phyloP scores from a whole-genome alignment of 2,888 invertebrate species.

The Timema podura region DNA sequence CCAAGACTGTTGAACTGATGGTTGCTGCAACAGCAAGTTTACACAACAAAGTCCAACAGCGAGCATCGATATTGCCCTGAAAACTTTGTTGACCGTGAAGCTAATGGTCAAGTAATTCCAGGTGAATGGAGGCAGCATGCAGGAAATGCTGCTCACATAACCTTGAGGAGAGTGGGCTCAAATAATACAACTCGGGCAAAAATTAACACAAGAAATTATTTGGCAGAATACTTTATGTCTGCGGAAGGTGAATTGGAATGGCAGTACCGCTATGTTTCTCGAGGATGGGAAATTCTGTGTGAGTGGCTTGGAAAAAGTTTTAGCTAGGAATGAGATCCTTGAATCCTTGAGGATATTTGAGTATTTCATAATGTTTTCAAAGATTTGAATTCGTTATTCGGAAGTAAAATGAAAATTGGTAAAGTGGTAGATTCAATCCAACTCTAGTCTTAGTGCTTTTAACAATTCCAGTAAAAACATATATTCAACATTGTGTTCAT shows the following conservation, averaged over 20 bases:
- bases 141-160: not conserved
- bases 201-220: slow-evolving; percentile 9
- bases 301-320: too few species aligned
- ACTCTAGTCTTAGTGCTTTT: too few species aligned
- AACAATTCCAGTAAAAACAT: too few species aligned
- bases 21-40: slow-evolving; percentile 20
- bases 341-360: too few species aligned
- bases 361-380: too few species aligned
- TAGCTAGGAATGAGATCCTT: too few species aligned
- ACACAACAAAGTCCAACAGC: slow-evolving; percentile 13
- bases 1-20: slow-evolving; percentile 16
- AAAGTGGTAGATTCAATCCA: too few species aligned
- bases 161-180: slow-evolving; percentile 13
- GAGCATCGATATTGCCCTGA: slow-evolving; percentile 13
- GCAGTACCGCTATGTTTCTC: slow-evolving; percentile 22
- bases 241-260: slow-evolving; percentile 23
- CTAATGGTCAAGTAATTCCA: slow-evolving; percentile 15
- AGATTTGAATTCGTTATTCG: too few species aligned
- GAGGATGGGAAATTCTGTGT: slow-evolving; percentile 13
- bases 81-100: slow-evolving; percentile 19
- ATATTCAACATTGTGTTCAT: too few species aligned
- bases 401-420: too few species aligned
- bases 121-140: slow-evolving; percentile 21
- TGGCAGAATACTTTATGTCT: slow-evolving; percentile 20
- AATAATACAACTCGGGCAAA: slow-evolving; percentile 16